These are phyloP conservation scores for Prosapia bicincta DNA, from an alignment of 2,888 invertebrate species.

Conservation along the genomic window DNA sequence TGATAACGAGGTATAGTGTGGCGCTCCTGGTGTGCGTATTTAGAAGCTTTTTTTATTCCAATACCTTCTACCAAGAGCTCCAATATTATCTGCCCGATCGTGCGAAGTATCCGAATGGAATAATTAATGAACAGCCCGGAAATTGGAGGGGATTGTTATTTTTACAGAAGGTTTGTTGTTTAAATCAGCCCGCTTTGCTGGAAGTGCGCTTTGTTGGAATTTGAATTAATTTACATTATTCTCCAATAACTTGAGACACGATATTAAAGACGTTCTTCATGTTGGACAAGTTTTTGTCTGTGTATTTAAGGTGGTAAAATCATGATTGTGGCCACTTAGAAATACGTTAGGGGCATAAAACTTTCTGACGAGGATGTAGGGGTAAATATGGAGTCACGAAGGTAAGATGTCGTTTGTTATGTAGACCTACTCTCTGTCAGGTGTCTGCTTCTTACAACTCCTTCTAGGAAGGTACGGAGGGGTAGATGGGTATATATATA, in stretches of 20 bases:
- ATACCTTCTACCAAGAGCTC: conserved; percentile 8
- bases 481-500: no score
- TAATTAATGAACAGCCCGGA: conserved; percentile 12
- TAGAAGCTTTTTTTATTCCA: conserved; percentile 11
- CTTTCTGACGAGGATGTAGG: no score
- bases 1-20: background rate
- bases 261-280: no score
- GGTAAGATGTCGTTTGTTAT: no score
- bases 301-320: no score
- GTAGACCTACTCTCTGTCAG: no score
- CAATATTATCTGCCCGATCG: conserved; percentile 17
- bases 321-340: no score
- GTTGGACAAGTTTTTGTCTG: no score
- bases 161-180: background rate
- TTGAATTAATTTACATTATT: background rate
- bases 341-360: no score
- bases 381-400: no score
- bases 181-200: background rate
- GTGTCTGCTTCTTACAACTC: no score
- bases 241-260: background rate
- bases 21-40: background rate
- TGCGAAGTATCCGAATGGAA: conserved; percentile 11
- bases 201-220: background rate
- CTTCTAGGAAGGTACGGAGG: no score
- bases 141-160: background rate